Evolutionary conservation across 2,888 invertebrate species (phyloP).

Genomic region (Lissocephala sabroskyi): DNA sequence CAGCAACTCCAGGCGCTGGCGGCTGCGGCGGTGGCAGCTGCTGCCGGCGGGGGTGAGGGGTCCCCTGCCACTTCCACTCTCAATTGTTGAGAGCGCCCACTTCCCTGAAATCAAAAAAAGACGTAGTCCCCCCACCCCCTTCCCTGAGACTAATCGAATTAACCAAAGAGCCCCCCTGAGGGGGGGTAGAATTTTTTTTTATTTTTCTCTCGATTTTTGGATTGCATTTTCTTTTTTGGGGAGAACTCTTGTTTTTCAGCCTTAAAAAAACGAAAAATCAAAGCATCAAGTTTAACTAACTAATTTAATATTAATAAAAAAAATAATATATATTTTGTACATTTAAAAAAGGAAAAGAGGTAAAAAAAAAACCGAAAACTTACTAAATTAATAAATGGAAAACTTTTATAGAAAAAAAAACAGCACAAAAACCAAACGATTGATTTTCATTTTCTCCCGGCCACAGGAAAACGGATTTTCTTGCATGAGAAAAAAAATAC

Average conservation of each 20-base stretch:
- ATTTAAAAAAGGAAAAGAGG: conserved; percentile 10
- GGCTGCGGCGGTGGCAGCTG: conserved; percentile 40
- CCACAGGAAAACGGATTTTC: too few relatives aligned
- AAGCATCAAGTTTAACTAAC: conserved; percentile 34
- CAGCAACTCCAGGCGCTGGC: conserved; percentile 43
- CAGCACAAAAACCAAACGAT: conserved; percentile 17
- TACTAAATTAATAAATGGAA: conserved; percentile 8
- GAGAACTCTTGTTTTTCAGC: conserved; percentile 2
- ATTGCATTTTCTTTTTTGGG: conserved; percentile 33
- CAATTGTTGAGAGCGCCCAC: conserved; percentile 27
- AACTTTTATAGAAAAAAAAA: conserved; percentile 48
- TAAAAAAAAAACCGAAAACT: conserved; percentile 8
- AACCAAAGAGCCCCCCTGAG: conserved; percentile 37
- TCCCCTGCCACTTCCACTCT: conserved; percentile 17
- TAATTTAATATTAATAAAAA: conserved; percentile 40
- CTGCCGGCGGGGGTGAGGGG: conserved; percentile 13
- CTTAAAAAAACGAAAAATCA: conserved; percentile 14
- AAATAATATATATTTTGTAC: conserved; percentile 18
- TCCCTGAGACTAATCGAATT: conserved; percentile 43
- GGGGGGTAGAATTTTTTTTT: too few relatives aligned
- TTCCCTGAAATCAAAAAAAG: conserved; percentile 13
- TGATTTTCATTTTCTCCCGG: too few relatives aligned
- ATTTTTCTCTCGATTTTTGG: not conserved
- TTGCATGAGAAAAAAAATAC: not conserved
- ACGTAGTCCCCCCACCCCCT: conserved; percentile 2